Conservation (phyloP, 1,140 invertebrate species). For the Danaus melanippus region DNA sequence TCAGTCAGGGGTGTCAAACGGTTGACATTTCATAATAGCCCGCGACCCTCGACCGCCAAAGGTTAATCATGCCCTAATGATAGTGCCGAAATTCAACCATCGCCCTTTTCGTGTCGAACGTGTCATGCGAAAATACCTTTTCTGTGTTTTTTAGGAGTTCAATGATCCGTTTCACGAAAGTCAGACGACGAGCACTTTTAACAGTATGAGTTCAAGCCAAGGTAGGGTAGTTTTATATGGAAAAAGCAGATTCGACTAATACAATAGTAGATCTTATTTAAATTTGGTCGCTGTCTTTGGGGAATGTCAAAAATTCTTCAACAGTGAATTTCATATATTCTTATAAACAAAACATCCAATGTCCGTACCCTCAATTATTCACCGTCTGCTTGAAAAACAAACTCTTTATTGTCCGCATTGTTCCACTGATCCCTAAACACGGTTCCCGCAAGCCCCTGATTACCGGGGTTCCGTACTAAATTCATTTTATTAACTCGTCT, state of each 20-base stretch:
- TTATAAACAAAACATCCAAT: too few relatives aligned
- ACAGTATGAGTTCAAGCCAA: slow-evolving; percentile 32
- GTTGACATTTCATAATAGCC: slow-evolving; percentile 54
- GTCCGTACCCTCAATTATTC: slow-evolving; percentile 40
- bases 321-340: too few relatives aligned
- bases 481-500: slow-evolving; percentile 68
- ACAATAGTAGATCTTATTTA: too few relatives aligned
- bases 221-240: slow-evolving; percentile 2
- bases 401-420: slow-evolving; percentile 51
- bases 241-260: too few relatives aligned
- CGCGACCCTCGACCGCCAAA: slow-evolving; percentile 43
- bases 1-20: slow-evolving; percentile 37
- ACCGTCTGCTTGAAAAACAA: slow-evolving; percentile 46
- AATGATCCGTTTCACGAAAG: slow-evolving; percentile 10
- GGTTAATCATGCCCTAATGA: slow-evolving; percentile 61
- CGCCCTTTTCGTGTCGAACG: slow-evolving; percentile 27
- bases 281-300: too few relatives aligned
- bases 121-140: slow-evolving; percentile 21
- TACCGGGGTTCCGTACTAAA: slow-evolving; percentile 47
- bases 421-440: slow-evolving; percentile 38
- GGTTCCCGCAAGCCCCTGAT: slow-evolving; percentile 37
- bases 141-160: slow-evolving; percentile 12
- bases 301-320: too few relatives aligned
- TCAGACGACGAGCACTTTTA: slow-evolving; percentile 16
- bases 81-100: slow-evolving; percentile 31